These are phyloP conservation scores for Antechinus flavipes DNA, from an alignment of 2,113 vertebrate species.

Conservation along the genomic window DNA sequence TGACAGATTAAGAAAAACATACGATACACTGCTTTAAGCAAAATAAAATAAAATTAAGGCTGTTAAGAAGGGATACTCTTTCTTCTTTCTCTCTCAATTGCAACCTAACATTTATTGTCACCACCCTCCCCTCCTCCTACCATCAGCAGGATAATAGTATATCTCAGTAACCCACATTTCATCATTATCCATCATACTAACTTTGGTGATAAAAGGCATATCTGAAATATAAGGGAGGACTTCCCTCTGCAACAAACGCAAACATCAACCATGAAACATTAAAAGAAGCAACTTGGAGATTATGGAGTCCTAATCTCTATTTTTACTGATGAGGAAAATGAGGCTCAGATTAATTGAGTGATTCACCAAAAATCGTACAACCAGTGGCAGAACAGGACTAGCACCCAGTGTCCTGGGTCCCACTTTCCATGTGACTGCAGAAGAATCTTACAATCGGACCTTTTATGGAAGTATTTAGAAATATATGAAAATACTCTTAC, in stretches of 20 bases:
- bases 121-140: not conserved
- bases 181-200: constrained; percentile 47
- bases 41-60: not conserved
- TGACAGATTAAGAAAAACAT: not conserved
- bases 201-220: not conserved
- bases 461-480: not conserved
- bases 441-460: not conserved
- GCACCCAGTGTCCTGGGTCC: not conserved
- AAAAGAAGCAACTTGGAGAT: not conserved
- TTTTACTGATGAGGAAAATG: not conserved
- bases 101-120: accelerated
- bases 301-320: not conserved
- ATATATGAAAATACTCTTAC: not conserved
- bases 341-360: not conserved
- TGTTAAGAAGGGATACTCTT: not conserved
- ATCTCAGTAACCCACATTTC: not conserved
- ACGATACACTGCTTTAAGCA: not conserved
- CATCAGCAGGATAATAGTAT: not conserved
- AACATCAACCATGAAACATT: not conserved
- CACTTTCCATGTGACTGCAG: constrained; percentile 15
- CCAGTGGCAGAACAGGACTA: not conserved
- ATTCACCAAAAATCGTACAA: not conserved
- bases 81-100: not conserved
- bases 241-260: not conserved
- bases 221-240: not conserved